phyloP scores from a whole-genome alignment of 2,888 invertebrate species.

The Parnassius smintheus region DNA sequence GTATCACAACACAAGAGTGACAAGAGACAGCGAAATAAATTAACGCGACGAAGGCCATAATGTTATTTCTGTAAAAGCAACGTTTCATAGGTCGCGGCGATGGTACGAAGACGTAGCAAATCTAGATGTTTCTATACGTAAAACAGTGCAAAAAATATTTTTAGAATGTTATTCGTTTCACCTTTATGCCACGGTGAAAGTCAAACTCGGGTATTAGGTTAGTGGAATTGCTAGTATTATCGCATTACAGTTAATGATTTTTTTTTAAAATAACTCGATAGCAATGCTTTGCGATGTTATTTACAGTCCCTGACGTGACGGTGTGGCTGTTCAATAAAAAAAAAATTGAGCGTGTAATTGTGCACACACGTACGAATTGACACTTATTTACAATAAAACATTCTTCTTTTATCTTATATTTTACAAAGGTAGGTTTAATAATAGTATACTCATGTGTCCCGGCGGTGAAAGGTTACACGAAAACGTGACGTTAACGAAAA shows the following conservation, averaged over 20 bases:
- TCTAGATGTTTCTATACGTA: slow-evolving; percentile 1
- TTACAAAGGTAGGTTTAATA: too few relatives aligned
- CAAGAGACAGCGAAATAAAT: slow-evolving; percentile 5
- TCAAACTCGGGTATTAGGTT: not conserved
- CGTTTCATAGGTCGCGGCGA: slow-evolving; percentile 1
- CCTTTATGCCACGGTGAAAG: slow-evolving; percentile 7
- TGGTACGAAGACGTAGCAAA: not conserved
- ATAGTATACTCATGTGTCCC: too few relatives aligned
- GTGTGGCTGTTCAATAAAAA: too few relatives aligned
- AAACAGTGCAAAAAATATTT: slow-evolving; percentile 4
- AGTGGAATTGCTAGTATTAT: not conserved
- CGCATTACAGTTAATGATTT: not conserved
- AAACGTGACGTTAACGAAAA: too few relatives aligned
- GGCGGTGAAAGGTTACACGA: too few relatives aligned
- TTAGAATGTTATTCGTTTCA: slow-evolving; percentile 12
- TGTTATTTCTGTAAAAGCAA: slow-evolving; percentile 9
- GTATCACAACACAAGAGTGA: not conserved
- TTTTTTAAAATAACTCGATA: not conserved
- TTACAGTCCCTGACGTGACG: not conserved
- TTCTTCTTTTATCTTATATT: too few relatives aligned
- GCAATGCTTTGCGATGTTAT: not conserved
- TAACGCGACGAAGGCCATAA: not conserved
- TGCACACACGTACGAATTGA: too few relatives aligned
- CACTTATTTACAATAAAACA: too few relatives aligned
- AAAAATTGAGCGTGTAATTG: too few relatives aligned